Evolutionary conservation across 2,113 vertebrate genomes (phyloP), one percentile per base, ranked within the genome.

Genomic region (Solea senegalensis): DNA sequence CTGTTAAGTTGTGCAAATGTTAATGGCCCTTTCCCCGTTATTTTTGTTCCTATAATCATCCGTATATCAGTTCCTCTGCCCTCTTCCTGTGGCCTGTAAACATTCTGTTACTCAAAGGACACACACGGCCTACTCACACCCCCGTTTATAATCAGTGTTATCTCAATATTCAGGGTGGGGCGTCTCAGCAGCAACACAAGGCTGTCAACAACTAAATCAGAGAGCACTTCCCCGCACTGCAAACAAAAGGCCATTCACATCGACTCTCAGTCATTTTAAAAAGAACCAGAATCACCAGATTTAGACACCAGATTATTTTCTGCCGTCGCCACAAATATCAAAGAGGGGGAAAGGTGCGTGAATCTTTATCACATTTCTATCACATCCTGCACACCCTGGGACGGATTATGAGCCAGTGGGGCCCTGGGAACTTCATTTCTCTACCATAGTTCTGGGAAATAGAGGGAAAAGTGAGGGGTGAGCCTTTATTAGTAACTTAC

Each of bases 141-240:
- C 26, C 43, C 65, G 70, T 78, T 80, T 69, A 51, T 74, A 89
- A 90, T 91, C 74, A 89, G 59, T 44, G 69, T 90, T 87, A 88
- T 92, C 85, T 76, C 21, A 13, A 13, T n/a, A 58, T 56, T 41
- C 7, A 54, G 66, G 53, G 27, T 45, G 49, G 64, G 45, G 9
- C 26, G 48, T 81, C 70, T 68, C 52, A 69, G 74, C 54, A 70
- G 34, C 41, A 78, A 78, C 77, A 76, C 76, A 53, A 58, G 1
- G 54, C 86, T 90, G 66, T 92, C 86, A 82, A 45, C 91, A 72
- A 60, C 63, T 68, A 80, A 90, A 87, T 92, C 83, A 88, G 40
- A 72, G 58, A 16, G 8, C 3, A 66, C 76, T 88, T 92, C 88
- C 91, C 64, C 16, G 10, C 51, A 15, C 76, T 74, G 59, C 83